phyloP scores from a whole-genome alignment of 2,113 vertebrate genomes.

The Crocuta crocuta region DNA sequence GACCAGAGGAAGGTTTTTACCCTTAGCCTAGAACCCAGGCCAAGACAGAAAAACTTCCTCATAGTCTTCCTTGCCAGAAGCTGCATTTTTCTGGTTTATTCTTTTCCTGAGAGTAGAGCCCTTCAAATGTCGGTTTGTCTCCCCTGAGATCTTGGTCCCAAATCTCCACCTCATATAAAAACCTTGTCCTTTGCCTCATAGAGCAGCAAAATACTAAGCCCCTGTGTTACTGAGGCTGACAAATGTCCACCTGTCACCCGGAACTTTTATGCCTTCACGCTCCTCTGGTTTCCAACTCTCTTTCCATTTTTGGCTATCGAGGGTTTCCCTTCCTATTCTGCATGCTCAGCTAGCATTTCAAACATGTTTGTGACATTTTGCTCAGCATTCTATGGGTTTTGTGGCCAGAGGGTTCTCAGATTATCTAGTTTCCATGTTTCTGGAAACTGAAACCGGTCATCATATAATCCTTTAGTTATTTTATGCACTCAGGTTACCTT shows the following conservation, averaged over 20 bases:
- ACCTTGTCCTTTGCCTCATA: background rate
- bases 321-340: background rate
- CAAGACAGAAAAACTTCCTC: background rate
- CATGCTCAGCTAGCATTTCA: background rate
- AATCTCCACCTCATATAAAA: background rate
- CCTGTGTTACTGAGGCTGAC: background rate
- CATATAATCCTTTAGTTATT: constrained; percentile 1
- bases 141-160: background rate
- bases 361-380: background rate
- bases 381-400: background rate
- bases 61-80: background rate
- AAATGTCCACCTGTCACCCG: rapidly evolving
- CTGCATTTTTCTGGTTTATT: background rate
- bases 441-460: constrained; percentile 1
- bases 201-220: background rate
- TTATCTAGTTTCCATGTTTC: constrained; percentile 44
- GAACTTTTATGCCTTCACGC: background rate
- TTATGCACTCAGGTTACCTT: constrained; percentile 27
- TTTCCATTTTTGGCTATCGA: background rate
- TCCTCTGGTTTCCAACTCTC: background rate
- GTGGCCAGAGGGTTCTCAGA: constrained; percentile 20
- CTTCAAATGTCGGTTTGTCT: background rate
- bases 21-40: background rate
- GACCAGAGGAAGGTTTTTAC: background rate
- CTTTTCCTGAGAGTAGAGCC: background rate